phyloP scores from a whole-genome alignment of 2,797 vertebrate genomes.

The Tapera naevia region DNA sequence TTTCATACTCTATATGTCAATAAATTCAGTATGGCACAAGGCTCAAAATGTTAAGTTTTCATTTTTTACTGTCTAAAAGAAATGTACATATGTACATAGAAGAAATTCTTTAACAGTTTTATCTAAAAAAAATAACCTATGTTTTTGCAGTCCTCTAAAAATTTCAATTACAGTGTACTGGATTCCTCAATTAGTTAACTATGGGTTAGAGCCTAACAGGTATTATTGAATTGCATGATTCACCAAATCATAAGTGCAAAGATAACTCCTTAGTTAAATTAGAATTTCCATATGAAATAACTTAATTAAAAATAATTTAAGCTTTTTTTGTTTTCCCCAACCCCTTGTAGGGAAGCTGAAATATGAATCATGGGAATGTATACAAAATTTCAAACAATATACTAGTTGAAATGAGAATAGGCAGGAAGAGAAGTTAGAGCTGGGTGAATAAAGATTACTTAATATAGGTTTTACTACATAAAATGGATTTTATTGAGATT shows the following conservation, averaged over 20 bases:
- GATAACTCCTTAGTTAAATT: neutral
- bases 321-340: neutral
- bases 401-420: neutral
- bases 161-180: neutral
- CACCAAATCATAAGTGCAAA: conserved; percentile 20
- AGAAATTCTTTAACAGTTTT: neutral
- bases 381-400: neutral
- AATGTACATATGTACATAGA: neutral
- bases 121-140: neutral
- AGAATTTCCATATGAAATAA: conserved; percentile 31
- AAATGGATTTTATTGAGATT: neutral
- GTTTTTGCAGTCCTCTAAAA: conserved; percentile 3
- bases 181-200: conserved; percentile 29
- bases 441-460: neutral
- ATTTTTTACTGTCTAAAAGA: neutral
- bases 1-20: neutral
- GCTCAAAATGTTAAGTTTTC: neutral
- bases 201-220: conserved; percentile 8
- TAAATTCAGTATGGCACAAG: neutral
- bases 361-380: neutral
- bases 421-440: neutral
- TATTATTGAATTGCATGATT: conserved; percentile 18
- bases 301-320: neutral
- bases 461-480: neutral
- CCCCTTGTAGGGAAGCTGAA: neutral